Percentiles rank a stretch among this genome's conserved stretches.
Conservation (phyloP, 2,113 vertebrate genomes). For the Pheucticus melanocephalus region DNA sequence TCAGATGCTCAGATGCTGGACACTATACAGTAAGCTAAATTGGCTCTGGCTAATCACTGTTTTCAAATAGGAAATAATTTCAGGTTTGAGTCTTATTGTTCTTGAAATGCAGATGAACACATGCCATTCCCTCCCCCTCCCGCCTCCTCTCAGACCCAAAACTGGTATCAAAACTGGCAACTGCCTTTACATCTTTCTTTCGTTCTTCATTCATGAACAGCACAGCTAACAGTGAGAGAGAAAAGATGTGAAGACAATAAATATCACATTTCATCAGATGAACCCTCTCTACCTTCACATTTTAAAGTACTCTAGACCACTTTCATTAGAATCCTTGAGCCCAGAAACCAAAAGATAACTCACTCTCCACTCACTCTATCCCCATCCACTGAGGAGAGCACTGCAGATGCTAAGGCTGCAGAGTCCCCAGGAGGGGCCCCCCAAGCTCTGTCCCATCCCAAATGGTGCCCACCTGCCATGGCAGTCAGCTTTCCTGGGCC, state of each 20-base stretch:
- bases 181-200: not conserved
- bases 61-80: conserved; percentile 40
- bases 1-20: not conserved
- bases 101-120: conserved; percentile 4
- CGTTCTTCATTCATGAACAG: conserved; percentile 20
- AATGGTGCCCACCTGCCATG: not conserved
- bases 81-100: conserved; percentile 20
- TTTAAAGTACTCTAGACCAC: not conserved
- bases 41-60: not conserved
- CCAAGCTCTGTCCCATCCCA: not conserved
- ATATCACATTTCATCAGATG: not conserved
- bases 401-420: not conserved
- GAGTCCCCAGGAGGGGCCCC: not conserved
- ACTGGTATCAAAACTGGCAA: conserved; percentile 19
- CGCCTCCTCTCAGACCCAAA: conserved; percentile 11
- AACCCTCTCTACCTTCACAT: not conserved
- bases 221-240: not conserved
- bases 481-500: not conserved
- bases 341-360: not conserved
- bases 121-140: conserved; percentile 13
- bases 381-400: not conserved
- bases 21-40: not conserved
- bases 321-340: not conserved
- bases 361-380: not conserved
- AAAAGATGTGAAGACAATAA: not conserved